phyloP scores from a whole-genome alignment of 2,797 vertebrate species.

The Molossus molossus region DNA sequence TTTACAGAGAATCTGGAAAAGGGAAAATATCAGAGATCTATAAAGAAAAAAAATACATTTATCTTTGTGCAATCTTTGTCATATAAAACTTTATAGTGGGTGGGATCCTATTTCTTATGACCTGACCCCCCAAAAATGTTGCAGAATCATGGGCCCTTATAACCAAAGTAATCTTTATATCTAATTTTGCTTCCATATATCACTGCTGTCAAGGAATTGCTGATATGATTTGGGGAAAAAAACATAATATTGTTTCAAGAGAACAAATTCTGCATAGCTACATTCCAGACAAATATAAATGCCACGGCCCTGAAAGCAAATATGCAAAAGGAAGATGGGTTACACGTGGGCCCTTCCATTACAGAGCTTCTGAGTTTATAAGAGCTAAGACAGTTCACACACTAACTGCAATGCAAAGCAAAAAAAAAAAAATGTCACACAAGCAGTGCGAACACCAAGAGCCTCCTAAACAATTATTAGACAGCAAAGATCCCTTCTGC shows the following conservation, averaged over 20 bases:
- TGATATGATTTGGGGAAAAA: neutral
- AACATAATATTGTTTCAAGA: neutral
- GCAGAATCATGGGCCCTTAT: neutral
- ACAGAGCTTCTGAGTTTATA: neutral
- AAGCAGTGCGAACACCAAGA: neutral
- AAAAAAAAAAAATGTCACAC: neutral
- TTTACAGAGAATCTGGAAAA: conserved; percentile 13
- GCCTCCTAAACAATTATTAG: neutral
- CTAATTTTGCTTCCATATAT: conserved; percentile 26
- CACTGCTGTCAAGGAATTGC: neutral
- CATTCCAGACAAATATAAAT: neutral
- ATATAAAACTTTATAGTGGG: conserved; percentile 11
- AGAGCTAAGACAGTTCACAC: neutral
- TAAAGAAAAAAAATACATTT: neutral
- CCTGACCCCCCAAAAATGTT: neutral
- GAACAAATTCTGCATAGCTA: neutral
- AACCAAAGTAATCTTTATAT: neutral
- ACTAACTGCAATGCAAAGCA: neutral
- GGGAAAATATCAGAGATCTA: conserved; percentile 1
- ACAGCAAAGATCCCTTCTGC: neutral
- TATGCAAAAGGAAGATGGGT: neutral
- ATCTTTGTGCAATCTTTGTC: conserved; percentile 56
- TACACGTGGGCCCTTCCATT: neutral
- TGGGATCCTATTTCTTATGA: neutral
- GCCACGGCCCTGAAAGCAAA: neutral